Base-by-base conservation (phyloP, 1,140 invertebrate species). In the Harpegnathos saltator region DNA sequence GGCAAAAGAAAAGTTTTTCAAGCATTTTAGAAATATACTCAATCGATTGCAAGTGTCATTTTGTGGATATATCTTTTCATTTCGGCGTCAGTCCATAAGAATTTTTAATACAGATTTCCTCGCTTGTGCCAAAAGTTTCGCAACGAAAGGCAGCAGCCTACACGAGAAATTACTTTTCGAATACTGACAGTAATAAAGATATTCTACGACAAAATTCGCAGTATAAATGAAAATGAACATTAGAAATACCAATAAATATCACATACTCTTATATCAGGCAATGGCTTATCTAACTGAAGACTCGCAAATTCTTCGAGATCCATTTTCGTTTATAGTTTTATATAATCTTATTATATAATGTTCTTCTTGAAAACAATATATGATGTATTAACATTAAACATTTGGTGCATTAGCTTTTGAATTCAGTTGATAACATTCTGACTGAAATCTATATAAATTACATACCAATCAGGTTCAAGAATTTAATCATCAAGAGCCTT, bases 241-340 rank as follows among this genome's bases (percentile, higher is more conserved):
- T 33, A 17, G 14, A 50, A 56, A 44, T 4, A 15, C n/a, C 24
- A 12, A 52, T 44, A 68, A 56, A 44, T 56, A 65, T 61, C 56
- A 89, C 86, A 65, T 85, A 91, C 89, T 59, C 84, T 87, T 19
- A 84, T 7, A 19, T 89, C 86, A 15, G 75, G 26, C 17, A 90
- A 33, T 3, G 89, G 89, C 59, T 81, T 91, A 59, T 93, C 93
- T 71, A 93, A 84, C 33, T 92, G 89, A 68, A 93, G 84, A 75
- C 85, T 92, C 12, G 86, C 85, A 73, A 92, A 92, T 17, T 93
- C 91, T 66, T 92, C 90, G 56, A 84, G 56, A 22, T 91, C 72
- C 88, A 91, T 90, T 63, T 22, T 50, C 12, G 26, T 61, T 48
- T 65, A 15, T 50, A 59, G 48, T 38, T 77, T 77, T 54, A 56